Evolutionary conservation across 1,140 invertebrate genomes (phyloP).

Genomic region (Drosophila auraria): DNA sequence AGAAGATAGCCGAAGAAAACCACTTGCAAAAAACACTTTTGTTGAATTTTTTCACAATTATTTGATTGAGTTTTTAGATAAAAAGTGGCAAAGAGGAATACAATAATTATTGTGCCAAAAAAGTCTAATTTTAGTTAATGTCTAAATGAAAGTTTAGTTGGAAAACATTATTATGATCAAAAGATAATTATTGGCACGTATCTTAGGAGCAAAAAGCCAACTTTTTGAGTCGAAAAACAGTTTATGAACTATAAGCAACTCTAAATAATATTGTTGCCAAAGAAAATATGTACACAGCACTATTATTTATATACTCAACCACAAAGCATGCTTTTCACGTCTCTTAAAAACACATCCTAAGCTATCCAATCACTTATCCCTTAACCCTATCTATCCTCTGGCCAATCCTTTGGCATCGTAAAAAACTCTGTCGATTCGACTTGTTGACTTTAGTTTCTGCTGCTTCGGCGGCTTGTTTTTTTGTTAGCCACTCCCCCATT

Average conservation of each 20-base stretch:
- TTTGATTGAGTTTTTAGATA: neutral
- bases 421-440: constrained; percentile 33
- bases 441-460: constrained; percentile 50
- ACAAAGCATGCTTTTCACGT: constrained; percentile 9
- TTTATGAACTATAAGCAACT: neutral
- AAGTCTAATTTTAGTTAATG: neutral
- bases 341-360: constrained; percentile 39
- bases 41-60: constrained; percentile 4
- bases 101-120: neutral
- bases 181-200: constrained; percentile 1
- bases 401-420: constrained; percentile 30
- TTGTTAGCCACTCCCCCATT: neutral
- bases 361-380: constrained; percentile 46
- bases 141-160: neutral
- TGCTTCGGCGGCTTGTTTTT: constrained; percentile 37
- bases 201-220: no score
- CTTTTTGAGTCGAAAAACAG: no score
- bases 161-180: neutral
- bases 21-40: neutral
- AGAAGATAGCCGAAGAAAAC: neutral
- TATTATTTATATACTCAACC: constrained; percentile 13
- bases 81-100: neutral
- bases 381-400: constrained; percentile 4
- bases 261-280: neutral
- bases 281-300: neutral